A percentile compares a stretch with the other conserved stretches of the same genome.
phyloP scores from a whole-genome alignment of 1,140 invertebrate genomes.

The Drosophila miranda region DNA sequence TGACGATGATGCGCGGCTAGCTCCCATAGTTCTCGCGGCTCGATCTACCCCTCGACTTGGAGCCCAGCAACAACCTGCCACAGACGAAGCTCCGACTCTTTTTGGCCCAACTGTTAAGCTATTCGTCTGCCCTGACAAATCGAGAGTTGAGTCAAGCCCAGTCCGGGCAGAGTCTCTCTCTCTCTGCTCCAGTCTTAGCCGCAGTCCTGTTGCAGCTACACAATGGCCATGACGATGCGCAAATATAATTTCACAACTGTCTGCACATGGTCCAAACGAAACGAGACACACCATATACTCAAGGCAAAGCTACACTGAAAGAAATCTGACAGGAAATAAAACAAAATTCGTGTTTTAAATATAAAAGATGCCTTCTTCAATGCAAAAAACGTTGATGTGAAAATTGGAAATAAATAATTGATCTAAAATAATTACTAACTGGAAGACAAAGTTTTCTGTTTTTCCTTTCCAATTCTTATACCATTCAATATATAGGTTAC shows the following conservation, averaged over 20 bases:
- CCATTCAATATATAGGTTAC: background rate
- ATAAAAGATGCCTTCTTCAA: background rate
- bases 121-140: conserved; percentile 77
- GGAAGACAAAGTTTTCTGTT: too few relatives aligned
- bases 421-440: too few relatives aligned
- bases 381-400: too few relatives aligned
- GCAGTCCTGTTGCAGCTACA: conserved; percentile 45
- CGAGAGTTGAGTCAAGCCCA: conserved; percentile 42
- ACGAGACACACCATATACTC: conserved; percentile 31
- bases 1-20: conserved; percentile 63
- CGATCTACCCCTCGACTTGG: conserved; percentile 23
- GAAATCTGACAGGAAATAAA: conserved; percentile 9
- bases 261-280: conserved; percentile 70
- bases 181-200: conserved; percentile 6
- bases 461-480: background rate
- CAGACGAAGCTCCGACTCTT: conserved; percentile 20
- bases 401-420: too few relatives aligned
- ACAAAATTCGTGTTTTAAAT: background rate
- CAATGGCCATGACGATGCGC: conserved; percentile 76
- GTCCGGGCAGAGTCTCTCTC: conserved; percentile 2
- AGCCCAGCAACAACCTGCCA: conserved; percentile 41
- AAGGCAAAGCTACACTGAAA: conserved; percentile 23
- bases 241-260: conserved; percentile 81
- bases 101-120: conserved; percentile 63
- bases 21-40: conserved; percentile 27